These are phyloP conservation scores for Mobula birostris DNA, from an alignment of 2,113 vertebrate genomes.

Conservation along the genomic window DNA sequence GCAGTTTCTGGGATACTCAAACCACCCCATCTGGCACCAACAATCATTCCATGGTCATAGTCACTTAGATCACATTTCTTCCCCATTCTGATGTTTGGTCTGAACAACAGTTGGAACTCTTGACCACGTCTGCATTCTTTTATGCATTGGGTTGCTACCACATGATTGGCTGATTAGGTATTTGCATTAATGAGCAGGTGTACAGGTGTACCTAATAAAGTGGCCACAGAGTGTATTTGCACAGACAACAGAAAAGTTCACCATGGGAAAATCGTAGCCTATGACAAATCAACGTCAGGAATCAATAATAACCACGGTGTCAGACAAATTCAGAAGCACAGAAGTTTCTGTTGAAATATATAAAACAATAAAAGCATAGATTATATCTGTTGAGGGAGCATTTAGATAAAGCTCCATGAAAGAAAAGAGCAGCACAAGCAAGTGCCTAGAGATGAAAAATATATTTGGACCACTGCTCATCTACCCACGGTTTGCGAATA, in stretches of 20 bases:
- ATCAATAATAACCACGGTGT: neutral
- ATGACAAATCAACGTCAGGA: neutral
- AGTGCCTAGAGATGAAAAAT: neutral
- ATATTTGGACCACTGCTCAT: neutral
- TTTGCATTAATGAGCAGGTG: no score
- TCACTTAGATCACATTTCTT: no score
- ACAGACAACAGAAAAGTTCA: neutral
- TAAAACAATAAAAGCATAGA: neutral
- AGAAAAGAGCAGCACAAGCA: neutral
- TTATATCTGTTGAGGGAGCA: neutral
- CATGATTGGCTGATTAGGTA: no score
- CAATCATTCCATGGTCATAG: no score
- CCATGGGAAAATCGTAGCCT: neutral
- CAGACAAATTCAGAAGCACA: neutral
- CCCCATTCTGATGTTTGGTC: no score
- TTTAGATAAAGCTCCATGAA: neutral
- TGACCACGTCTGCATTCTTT: no score
- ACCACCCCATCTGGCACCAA: no score
- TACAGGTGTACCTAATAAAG: no score
- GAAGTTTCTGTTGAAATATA: neutral
- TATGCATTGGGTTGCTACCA: no score
- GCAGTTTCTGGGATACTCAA: no score
- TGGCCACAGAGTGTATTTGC: neutral
- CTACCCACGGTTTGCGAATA: neutral
- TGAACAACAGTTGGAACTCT: no score